These are phyloP conservation scores for Spea hammondii DNA, from an alignment of 2,797 vertebrate species.

Conservation along the genomic window DNA sequence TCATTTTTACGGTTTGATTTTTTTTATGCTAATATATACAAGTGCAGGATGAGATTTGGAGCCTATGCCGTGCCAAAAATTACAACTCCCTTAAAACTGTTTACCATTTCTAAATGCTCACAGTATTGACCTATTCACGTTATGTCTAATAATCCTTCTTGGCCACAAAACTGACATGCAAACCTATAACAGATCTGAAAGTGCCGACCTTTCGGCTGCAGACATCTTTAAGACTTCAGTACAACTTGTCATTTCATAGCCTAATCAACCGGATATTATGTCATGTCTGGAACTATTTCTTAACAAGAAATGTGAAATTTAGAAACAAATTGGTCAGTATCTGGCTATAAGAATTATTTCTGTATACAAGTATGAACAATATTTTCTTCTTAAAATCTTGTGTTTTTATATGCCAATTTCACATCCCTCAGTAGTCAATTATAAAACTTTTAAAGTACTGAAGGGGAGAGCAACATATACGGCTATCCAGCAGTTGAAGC, in stretches of 20 bases:
- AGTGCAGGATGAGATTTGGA: conserved; percentile 22
- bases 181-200: conserved; percentile 35
- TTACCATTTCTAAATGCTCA: conserved; percentile 31
- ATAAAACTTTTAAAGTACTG: too few species aligned
- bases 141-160: conserved; percentile 21
- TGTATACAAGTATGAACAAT: too few species aligned
- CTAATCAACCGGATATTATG: conserved; percentile 45
- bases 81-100: conserved; percentile 32
- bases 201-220: conserved; percentile 23
- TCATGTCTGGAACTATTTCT: conserved; percentile 43
- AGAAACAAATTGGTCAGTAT: conserved; percentile 28
- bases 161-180: conserved; percentile 36
- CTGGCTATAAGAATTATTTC: neutral
- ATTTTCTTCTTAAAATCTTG: too few species aligned
- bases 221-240: conserved; percentile 30
- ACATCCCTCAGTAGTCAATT: too few species aligned
- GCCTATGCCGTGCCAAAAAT: conserved; percentile 44
- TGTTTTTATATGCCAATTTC: too few species aligned
- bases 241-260: conserved; percentile 28
- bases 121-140: conserved; percentile 31
- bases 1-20: conserved; percentile 40
- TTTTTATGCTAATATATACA: conserved; percentile 36
- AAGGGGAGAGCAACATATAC: too few species aligned
- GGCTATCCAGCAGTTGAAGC: too few species aligned
- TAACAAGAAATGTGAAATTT: conserved; percentile 18